These are phyloP conservation scores for Morpho achilles DNA, from an alignment of 2,888 invertebrate species.

Conservation along the genomic window DNA sequence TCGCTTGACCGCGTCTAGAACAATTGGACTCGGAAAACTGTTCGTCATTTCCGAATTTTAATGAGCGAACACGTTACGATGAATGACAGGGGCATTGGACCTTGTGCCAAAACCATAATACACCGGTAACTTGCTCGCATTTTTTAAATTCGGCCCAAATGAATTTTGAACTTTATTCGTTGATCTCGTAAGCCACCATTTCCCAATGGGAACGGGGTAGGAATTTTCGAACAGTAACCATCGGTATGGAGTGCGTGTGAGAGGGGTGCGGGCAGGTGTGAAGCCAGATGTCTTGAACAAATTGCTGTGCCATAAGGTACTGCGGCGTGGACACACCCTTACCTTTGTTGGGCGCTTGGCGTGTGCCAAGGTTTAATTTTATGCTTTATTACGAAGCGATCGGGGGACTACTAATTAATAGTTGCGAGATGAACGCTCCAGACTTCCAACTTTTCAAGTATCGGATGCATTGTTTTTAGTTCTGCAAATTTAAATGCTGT, in stretches of 20 bases:
- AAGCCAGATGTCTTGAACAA: constrained; percentile 78
- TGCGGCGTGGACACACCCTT: constrained; percentile 70
- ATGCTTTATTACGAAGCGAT: constrained; percentile 73
- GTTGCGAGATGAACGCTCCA: constrained; percentile 55
- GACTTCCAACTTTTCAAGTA: constrained; percentile 33
- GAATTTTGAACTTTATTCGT: constrained; percentile 36
- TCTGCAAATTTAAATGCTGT: constrained; percentile 27
- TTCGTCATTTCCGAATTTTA: constrained; percentile 75
- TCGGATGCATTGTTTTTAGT: constrained; percentile 32
- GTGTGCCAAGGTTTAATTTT: constrained; percentile 79
- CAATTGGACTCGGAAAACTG: constrained; percentile 62
- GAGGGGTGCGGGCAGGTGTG: constrained; percentile 71
- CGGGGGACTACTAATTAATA: constrained; percentile 68
- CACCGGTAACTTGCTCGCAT: constrained; percentile 35
- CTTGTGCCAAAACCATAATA: constrained; percentile 64
- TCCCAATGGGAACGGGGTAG: constrained; percentile 18
- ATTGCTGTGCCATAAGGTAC: constrained; percentile 75
- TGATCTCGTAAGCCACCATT: constrained; percentile 26
- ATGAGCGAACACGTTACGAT: constrained; percentile 55
- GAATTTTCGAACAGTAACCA: constrained; percentile 35
- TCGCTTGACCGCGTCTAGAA: constrained; percentile 59
- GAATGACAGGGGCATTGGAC: constrained; percentile 69
- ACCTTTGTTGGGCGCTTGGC: constrained; percentile 61
- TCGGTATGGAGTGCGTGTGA: constrained; percentile 50
- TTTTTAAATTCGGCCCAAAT: constrained; percentile 14